Percentiles rank a stretch among this genome's conserved stretches.
Evolutionary conservation across 2,888 invertebrate genomes (phyloP).

Genomic region (Ennomos erosarius): DNA sequence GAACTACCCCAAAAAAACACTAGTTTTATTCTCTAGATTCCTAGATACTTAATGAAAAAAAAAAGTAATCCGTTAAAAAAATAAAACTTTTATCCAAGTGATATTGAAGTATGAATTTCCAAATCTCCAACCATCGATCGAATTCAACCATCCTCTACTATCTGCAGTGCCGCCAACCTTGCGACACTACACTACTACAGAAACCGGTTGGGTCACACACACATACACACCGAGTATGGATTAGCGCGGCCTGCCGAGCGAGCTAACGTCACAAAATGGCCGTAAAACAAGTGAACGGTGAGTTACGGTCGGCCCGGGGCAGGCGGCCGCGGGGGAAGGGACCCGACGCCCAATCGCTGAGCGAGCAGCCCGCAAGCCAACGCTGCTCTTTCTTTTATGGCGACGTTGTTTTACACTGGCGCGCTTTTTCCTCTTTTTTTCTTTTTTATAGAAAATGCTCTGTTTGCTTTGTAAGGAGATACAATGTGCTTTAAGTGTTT

Average conservation of each 20-base stretch:
- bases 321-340: slow-evolving; percentile 51
- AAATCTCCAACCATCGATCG: slow-evolving; percentile 25
- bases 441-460: slow-evolving; percentile 75
- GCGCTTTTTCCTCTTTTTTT: slow-evolving; percentile 78
- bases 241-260: slow-evolving; percentile 78
- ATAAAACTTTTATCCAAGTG: too few species aligned
- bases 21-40: too few species aligned
- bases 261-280: slow-evolving; percentile 84
- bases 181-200: slow-evolving; percentile 44
- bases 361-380: slow-evolving; percentile 76
- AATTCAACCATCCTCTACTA: slow-evolving; percentile 33
- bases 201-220: slow-evolving; percentile 66
- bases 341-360: slow-evolving; percentile 75
- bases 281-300: slow-evolving; percentile 85
- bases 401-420: slow-evolving; percentile 81
- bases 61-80: too few species aligned
- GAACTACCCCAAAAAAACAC: too few species aligned
- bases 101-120: neutral
- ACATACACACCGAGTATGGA: slow-evolving; percentile 64
- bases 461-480: slow-evolving; percentile 77
- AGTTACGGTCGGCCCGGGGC: slow-evolving; percentile 78
- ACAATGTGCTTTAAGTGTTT: slow-evolving; percentile 78
- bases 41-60: too few species aligned
- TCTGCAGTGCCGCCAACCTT: slow-evolving; percentile 37
- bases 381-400: slow-evolving; percentile 84